Conservation (phyloP, 92 coral and sea anemone genomes). For the Porites divaricata region DNA sequence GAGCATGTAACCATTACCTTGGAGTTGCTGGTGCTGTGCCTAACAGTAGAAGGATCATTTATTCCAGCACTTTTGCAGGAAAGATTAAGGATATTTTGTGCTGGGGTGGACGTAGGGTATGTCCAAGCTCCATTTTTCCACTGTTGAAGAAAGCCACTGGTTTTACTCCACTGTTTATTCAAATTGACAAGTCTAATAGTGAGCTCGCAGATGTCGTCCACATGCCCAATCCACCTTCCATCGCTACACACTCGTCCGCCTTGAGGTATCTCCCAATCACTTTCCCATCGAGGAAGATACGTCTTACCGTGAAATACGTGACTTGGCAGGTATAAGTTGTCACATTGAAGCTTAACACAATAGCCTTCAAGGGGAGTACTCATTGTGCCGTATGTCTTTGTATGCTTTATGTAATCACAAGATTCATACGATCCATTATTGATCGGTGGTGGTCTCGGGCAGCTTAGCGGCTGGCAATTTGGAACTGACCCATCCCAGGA, state of each 20-base stretch:
- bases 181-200: neutral
- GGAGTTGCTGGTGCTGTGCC: neutral
- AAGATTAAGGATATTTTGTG: neutral
- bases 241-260: too few species aligned
- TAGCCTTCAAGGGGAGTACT: conserved; percentile 29
- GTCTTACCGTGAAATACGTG: conserved; percentile 6
- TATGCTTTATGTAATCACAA: conserved; percentile 14
- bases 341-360: conserved; percentile 33
- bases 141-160: conserved; percentile 12
- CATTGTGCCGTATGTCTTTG: conserved; percentile 16
- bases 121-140: conserved; percentile 35
- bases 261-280: conserved; percentile 27
- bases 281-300: conserved; percentile 36
- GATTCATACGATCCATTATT: conserved; percentile 17
- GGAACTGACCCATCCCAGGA: conserved; percentile 32
- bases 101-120: neutral
- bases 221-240: conserved; percentile 28
- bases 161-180: conserved; percentile 2
- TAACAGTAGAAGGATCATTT: neutral
- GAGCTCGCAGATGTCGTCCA: conserved; percentile 15
- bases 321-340: conserved; percentile 5
- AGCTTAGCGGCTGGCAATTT: conserved; percentile 22
- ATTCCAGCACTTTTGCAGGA: conserved; percentile 3
- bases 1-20: conserved; percentile 11
- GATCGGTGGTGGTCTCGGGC: conserved; percentile 24